Percentiles rank a stretch among this genome's conserved stretches.
phyloP scores from a whole-genome alignment of 2,797 vertebrate species.

The Meda fulgida region DNA sequence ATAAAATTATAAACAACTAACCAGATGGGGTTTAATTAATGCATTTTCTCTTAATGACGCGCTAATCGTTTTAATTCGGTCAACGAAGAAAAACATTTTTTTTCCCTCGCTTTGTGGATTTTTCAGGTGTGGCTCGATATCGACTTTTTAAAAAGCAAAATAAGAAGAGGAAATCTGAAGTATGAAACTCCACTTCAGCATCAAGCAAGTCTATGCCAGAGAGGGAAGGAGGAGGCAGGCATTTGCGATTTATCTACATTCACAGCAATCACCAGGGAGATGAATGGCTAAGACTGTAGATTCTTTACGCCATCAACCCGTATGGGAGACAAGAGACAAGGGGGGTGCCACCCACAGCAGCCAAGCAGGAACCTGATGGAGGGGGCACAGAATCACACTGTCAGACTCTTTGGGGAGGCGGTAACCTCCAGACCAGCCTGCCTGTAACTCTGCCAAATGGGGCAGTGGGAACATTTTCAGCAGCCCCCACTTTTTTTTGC shows the following conservation, averaged over 20 bases:
- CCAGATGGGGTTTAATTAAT: slow-evolving; percentile 67
- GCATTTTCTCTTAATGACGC: slow-evolving; percentile 54
- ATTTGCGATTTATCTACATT: slow-evolving; percentile 87
- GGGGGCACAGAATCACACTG: slow-evolving; percentile 76
- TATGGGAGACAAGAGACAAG: slow-evolving; percentile 78
- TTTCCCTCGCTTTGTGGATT: slow-evolving; percentile 26
- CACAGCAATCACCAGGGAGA: slow-evolving; percentile 87
- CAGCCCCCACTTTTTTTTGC: slow-evolving; percentile 67
- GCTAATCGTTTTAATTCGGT: slow-evolving; percentile 54
- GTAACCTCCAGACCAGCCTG: slow-evolving; percentile 80
- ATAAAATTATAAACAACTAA: slow-evolving; percentile 73
- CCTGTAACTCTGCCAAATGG: slow-evolving; percentile 76
- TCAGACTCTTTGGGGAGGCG: slow-evolving; percentile 79
- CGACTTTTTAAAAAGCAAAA: slow-evolving; percentile 59
- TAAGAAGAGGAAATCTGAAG: slow-evolving; percentile 45
- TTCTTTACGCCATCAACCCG: slow-evolving; percentile 81
- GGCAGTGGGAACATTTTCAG: slow-evolving; percentile 78
- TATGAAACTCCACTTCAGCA: slow-evolving; percentile 60
- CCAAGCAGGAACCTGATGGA: slow-evolving; percentile 84
- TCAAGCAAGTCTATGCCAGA: slow-evolving; percentile 61
- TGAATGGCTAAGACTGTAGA: slow-evolving; percentile 86
- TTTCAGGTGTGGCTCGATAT: slow-evolving; percentile 26
- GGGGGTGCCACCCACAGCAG: slow-evolving; percentile 88
- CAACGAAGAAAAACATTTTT: slow-evolving; percentile 41
- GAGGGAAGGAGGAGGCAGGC: slow-evolving; percentile 69